Conservation (phyloP, 2,113 vertebrate genomes). For the sheep (Ovis aries) region ARS-UI_Ramb_v3.0 NC_056074.1:2625501-2626000, state of each 20-base stretch:
- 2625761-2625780: not conserved
- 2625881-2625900: not conserved
- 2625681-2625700: not conserved
- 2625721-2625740: not conserved
- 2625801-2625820: not conserved
- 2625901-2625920: too few species aligned
- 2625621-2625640: not conserved
- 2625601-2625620: not conserved
- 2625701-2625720: not conserved
- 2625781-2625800: not conserved
- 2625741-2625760: not conserved
- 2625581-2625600: not conserved
- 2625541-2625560: not conserved
- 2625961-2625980: not conserved
- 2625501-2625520: not conserved
- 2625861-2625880: not conserved
- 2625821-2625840: not conserved
- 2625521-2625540: not conserved
- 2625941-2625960: not conserved
- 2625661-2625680: not conserved
- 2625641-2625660: not conserved
- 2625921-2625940: not conserved
- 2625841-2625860: not conserved
- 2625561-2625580: not conserved
- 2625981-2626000: not conserved